Base-by-base conservation (phyloP, 2,888 invertebrate genomes). In the Ptychoptera albimana region DNA sequence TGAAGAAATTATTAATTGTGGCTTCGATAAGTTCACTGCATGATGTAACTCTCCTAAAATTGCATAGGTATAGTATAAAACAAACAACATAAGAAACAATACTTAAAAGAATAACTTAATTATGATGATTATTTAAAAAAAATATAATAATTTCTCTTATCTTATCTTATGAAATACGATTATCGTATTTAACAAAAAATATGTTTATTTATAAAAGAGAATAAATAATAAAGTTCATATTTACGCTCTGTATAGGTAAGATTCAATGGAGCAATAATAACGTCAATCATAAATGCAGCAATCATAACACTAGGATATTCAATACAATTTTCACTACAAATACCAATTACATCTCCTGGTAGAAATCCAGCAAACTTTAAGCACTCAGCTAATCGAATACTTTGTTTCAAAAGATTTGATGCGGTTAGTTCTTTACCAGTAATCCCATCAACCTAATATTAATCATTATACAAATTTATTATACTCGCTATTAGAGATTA, bases 41-140 rank as follows among this genome's bases (percentile, higher is more conserved):
- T 84, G 84, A 44, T 70, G 61, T 13, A 83, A 66, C 66, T 84
- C 84, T 51, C 73, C 79, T 79, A 23, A 23, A n/a, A n/a, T n/a
- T n/a, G n/a, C n/a, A n/a, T n/a, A n/a, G 23, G 3, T 5, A 23
- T 7, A 23, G 7, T 23, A 23, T 23, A 23, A 23, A n/a, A n/a
- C n/a, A n/a, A n/a, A n/a, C n/a, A n/a, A n/a, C n/a, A n/a, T n/a
- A n/a, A n/a, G n/a, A n/a, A n/a, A n/a, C n/a, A n/a, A n/a, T n/a
- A n/a, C n/a, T n/a, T n/a, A 23, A 23, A 7, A 23, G 7, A 23
- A 7, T 23, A 23, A 5, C 23, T 23, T 23, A 23, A 23, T 23
- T 23, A 23, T 23, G 23, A 3, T 23, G 23, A 23, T 23, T 3
- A 7, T 23, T n/a, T n/a, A n/a, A n/a, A n/a, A n/a, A n/a, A n/a